Base-by-base conservation (phyloP, 2,888 invertebrate species). In the Ernsta delagoae region DNA sequence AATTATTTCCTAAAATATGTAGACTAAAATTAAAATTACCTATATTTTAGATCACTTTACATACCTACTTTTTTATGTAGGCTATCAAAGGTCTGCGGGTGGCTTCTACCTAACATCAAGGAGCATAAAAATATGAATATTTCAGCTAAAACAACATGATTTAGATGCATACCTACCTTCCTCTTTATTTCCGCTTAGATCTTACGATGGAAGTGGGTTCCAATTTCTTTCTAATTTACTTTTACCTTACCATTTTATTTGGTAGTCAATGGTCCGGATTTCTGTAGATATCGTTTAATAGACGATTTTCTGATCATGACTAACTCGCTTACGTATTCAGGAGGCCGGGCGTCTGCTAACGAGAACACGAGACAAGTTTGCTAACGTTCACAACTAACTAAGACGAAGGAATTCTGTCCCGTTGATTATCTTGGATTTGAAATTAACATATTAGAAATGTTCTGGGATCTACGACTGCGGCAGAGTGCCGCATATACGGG, bases 281-380 rank as follows among this genome's bases (percentile, higher is more conserved):
- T 78, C 78, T 84, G 86, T 88, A 87, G 86, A 85, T 87, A 85
- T 87, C 88, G 87, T 87, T 87, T 86, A 77, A 77, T 79, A 80
- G 82, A 81, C 83, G 83, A 83, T 87, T 86, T 87, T 84, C 88
- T 91, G 88, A 89, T 89, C 88, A 88, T 88, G 89, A 91, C 89
- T 90, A 88, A 87, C 88, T 82, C 83, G 88, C 84, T 92, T 92
- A 87, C 83, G 90, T 91, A 92, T 92, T 92, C 92, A 89, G 83
- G 77, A 82, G 85, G 85, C 86, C 86, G 84, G 80, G 83, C 80
- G 82, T 81, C 83, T 81, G 85, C 88, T 92, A 92, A 92, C 91
- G 88, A 92, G 90, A 85, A 86, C 81, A 86, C 89, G 86, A 87
- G 91, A 90, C 90, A 90, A 91, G 89, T 90, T 89, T 89, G 88